Conservation (phyloP, 2,797 vertebrate species). For the Odontamblyopus rebecca region DNA sequence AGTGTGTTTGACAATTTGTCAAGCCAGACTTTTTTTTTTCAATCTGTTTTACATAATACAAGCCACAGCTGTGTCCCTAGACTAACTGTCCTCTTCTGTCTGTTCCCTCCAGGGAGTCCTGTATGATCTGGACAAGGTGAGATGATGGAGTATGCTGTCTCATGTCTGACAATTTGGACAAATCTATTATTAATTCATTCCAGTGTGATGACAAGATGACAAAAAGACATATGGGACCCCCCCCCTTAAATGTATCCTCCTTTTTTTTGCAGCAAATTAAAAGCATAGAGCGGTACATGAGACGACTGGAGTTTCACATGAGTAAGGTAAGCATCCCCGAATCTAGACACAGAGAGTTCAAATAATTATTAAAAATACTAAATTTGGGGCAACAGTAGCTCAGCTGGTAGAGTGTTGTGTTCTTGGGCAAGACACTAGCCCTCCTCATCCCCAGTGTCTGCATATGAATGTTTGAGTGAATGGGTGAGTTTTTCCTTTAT, state of each 20-base stretch:
- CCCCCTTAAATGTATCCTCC: too few relatives aligned
- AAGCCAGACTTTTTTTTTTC: constrained; percentile 22
- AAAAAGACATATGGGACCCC: background rate
- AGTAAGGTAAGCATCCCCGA: constrained; percentile 85
- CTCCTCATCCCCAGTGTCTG: too few relatives aligned
- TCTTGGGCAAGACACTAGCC: too few relatives aligned
- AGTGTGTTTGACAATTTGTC: constrained; percentile 23
- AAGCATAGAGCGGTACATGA: constrained; percentile 92
- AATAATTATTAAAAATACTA: background rate
- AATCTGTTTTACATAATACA: constrained; percentile 10
- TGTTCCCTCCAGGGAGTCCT: constrained; percentile 87
- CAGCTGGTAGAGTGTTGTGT: too few relatives aligned
- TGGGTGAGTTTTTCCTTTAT: too few relatives aligned
- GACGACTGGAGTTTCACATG: constrained; percentile 97
- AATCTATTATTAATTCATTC: constrained; percentile 12
- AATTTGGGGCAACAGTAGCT: too few relatives aligned
- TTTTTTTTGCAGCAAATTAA: constrained; percentile 91
- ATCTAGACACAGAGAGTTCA: background rate
- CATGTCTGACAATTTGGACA: constrained; percentile 10
- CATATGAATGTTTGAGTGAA: too few relatives aligned
- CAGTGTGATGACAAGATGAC: background rate
- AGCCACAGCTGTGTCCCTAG: constrained; percentile 7
- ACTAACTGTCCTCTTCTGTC: constrained; percentile 21
- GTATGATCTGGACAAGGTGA: constrained; percentile 97
- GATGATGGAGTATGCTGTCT: constrained; percentile 49